Evolutionary conservation across 2,888 invertebrate species (phyloP).

Genomic region (Gari tellinella): DNA sequence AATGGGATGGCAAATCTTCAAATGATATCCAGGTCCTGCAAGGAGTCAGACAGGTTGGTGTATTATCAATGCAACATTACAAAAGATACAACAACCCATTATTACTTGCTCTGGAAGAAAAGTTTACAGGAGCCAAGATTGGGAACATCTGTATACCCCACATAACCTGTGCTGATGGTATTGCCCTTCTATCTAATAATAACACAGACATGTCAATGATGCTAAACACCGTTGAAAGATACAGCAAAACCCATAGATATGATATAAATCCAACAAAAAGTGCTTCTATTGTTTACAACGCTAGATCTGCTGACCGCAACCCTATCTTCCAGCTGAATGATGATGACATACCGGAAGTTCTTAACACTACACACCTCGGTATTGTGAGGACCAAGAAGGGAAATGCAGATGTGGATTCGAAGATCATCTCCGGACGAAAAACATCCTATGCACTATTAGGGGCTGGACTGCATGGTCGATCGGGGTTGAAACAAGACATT

Average conservation of each 20-base stretch:
- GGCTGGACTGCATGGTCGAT: too few relatives aligned
- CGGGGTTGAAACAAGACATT: too few relatives aligned
- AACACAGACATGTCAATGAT: not conserved
- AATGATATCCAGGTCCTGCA: constrained; percentile 3
- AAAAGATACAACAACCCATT: constrained; percentile 8
- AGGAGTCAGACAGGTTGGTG: constrained; percentile 11
- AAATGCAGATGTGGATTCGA: too few relatives aligned
- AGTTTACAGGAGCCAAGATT: constrained; percentile 9
- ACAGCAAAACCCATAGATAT: constrained; percentile 4
- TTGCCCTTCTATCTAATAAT: constrained; percentile 5
- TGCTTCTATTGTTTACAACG: not conserved
- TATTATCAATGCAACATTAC: constrained; percentile 9
- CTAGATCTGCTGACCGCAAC: too few relatives aligned
- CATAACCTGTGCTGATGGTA: constrained; percentile 7
- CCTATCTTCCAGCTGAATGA: too few relatives aligned
- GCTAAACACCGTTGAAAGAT: constrained; percentile 5
- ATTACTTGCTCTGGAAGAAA: constrained; percentile 11
- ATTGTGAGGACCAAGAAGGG: too few relatives aligned
- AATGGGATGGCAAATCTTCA: constrained; percentile 9
- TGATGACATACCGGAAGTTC: too few relatives aligned
- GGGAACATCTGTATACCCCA: constrained; percentile 8
- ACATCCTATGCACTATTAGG: too few relatives aligned
- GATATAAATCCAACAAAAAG: constrained; percentile 9
- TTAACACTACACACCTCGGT: too few relatives aligned
- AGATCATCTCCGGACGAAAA: too few relatives aligned